Conservation (phyloP, 2,888 invertebrate species). For the Yponomeuta malinellus region DNA sequence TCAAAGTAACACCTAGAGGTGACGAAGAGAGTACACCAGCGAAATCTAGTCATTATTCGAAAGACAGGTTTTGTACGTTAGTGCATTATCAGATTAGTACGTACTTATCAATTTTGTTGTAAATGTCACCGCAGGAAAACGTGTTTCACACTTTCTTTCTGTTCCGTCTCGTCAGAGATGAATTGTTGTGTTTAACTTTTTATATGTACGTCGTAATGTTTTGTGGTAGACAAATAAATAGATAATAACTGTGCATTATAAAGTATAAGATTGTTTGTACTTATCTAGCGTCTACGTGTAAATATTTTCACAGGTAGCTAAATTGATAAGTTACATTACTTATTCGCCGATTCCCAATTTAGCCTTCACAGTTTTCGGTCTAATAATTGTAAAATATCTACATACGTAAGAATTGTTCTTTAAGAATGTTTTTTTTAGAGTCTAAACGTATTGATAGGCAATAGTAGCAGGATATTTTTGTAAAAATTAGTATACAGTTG, state of each 20-base stretch:
- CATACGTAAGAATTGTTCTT: not conserved
- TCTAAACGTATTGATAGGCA: not conserved
- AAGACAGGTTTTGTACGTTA: not conserved
- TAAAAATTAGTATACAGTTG: conserved; percentile 4
- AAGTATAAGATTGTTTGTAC: not conserved
- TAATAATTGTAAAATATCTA: not conserved
- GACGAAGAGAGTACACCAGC: too few species aligned
- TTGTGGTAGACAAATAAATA: conserved; percentile 15
- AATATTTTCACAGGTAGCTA: not conserved
- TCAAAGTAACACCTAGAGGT: too few species aligned
- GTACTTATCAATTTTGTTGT: not conserved
- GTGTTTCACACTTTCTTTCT: conserved; percentile 11
- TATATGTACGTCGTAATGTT: not conserved
- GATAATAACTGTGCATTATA: not conserved
- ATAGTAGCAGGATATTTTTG: conserved; percentile 12
- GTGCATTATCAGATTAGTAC: not conserved
- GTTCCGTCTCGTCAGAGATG: not conserved
- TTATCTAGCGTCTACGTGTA: not conserved
- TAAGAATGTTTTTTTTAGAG: not conserved
- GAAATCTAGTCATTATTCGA: not conserved
- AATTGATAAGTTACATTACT: not conserved
- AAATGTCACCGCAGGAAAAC: not conserved
- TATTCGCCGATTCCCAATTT: not conserved
- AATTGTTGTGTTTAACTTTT: not conserved
- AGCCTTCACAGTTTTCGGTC: not conserved